Evolutionary conservation across 92 coral and sea anemone genomes (phyloP).

Genomic region (Phenganax marumi): DNA sequence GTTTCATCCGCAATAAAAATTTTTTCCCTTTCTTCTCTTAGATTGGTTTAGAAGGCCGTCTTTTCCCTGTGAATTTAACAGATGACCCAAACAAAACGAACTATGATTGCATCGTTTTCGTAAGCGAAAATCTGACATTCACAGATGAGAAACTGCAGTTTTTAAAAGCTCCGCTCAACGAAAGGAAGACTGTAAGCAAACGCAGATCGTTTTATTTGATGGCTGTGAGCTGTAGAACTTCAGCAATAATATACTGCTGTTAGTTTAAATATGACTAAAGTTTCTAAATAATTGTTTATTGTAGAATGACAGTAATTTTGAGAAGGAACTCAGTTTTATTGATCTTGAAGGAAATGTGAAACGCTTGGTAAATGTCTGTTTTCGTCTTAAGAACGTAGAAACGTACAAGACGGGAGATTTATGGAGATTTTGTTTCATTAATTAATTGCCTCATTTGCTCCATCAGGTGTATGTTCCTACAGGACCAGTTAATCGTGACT

Average conservation of each 20-base stretch:
- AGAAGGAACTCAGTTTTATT: constrained; percentile 34
- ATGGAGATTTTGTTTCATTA: background rate
- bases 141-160: constrained; percentile 59
- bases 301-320: constrained; percentile 32
- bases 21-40: background rate
- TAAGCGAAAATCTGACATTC: constrained; percentile 86
- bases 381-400: background rate
- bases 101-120: constrained; percentile 78
- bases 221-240: background rate
- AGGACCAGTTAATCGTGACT: constrained; percentile 96
- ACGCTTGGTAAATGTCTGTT: constrained; percentile 25
- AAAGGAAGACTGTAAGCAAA: constrained; percentile 61
- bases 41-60: constrained; percentile 39
- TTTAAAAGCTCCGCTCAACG: constrained; percentile 70
- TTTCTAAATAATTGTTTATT: background rate
- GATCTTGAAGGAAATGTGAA: constrained; percentile 25
- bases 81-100: constrained; percentile 50
- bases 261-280: background rate
- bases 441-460: background rate
- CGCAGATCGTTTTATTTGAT: background rate
- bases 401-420: background rate
- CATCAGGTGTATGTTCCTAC: constrained; percentile 86
- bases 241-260: background rate
- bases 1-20: no score
- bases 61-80: constrained; percentile 26